Evolutionary conservation across 23 tunicate genomes (phyloP), one percentile per base, ranked within the genome.

Genomic region (Styela plicata): DNA sequence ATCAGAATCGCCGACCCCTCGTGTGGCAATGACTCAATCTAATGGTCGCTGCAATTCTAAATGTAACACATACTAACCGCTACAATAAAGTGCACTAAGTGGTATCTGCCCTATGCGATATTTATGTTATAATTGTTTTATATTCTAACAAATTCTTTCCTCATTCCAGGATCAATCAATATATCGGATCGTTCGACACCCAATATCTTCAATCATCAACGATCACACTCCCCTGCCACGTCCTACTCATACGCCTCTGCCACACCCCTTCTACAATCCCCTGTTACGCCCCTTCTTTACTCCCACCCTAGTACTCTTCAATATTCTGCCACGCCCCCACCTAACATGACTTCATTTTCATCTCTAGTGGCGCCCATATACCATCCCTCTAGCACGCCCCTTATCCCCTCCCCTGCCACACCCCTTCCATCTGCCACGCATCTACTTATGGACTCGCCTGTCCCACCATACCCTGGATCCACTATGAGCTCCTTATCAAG

Each of bases 121-220:
- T n/a, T n/a, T n/a, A n/a, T n/a, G n/a, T n/a, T n/a, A n/a, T n/a
- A n/a, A n/a, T n/a, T n/a, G n/a, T n/a, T n/a, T n/a, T n/a, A n/a
- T n/a, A n/a, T n/a, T n/a, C n/a, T n/a, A n/a, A n/a, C n/a, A n/a
- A n/a, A n/a, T n/a, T n/a, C n/a, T n/a, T n/a, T n/a, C n/a, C n/a
- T n/a, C n/a, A n/a, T n/a, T n/a, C 24, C 83, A 89, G 94, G 88
- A 17, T 89, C 94, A 0, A 74, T 89, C 70, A 84, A 53, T 22
- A 29, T 79, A 27, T 84, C 96, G 31, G 97, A 91, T 53, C 90
- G 97, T 10, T 86, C 86, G 80, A 86, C 90, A 35, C 83, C 90
- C 62, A 29, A 61, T n/a, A 24, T 91, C 2, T 91, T 83, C 81
- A 36, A 24, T 1, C 30, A 76, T 24, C n/a, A n/a, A n/a, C 28